Evolutionary conservation across 2,888 invertebrate genomes (phyloP).

Genomic region (Smittia aterrima): DNA sequence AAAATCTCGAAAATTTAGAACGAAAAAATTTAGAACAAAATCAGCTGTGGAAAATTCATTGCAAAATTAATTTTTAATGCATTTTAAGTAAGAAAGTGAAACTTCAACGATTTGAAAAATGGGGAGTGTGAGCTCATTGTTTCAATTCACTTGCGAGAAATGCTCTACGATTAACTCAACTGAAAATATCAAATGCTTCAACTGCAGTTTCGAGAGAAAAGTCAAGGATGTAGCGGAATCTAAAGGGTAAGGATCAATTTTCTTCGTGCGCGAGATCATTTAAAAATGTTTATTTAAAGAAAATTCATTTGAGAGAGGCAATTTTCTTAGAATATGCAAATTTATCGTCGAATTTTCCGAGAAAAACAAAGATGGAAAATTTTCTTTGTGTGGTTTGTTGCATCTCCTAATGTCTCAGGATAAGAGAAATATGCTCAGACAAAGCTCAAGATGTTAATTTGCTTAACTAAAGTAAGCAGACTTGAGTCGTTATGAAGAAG

Average conservation of each 20-base stretch:
- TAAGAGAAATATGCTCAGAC: no score
- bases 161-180: conserved; percentile 88
- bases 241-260: conserved; percentile 18
- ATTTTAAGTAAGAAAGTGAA: not conserved
- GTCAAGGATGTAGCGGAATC: not conserved
- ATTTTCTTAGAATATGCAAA: not conserved
- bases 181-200: conserved; percentile 77
- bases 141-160: conserved; percentile 88
- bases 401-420: not conserved
- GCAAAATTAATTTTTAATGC: not conserved
- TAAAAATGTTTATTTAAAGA: not conserved
- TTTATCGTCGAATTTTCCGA: conserved; percentile 35
- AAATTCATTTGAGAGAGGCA: not conserved
- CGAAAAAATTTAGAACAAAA: not conserved
- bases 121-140: conserved; percentile 91
- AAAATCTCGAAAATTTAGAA: no score
- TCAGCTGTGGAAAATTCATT: not conserved
- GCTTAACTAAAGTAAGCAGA: no score
- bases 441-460: not conserved
- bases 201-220: conserved; percentile 57
- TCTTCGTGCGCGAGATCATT: not conserved
- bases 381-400: not conserved
- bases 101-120: conserved; percentile 52
- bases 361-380: conserved; percentile 41
- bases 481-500: not conserved